Percentiles rank a stretch among this genome's conserved stretches.
Conservation (phyloP, 2,113 vertebrate genomes). For the Barbus barbus region DNA sequence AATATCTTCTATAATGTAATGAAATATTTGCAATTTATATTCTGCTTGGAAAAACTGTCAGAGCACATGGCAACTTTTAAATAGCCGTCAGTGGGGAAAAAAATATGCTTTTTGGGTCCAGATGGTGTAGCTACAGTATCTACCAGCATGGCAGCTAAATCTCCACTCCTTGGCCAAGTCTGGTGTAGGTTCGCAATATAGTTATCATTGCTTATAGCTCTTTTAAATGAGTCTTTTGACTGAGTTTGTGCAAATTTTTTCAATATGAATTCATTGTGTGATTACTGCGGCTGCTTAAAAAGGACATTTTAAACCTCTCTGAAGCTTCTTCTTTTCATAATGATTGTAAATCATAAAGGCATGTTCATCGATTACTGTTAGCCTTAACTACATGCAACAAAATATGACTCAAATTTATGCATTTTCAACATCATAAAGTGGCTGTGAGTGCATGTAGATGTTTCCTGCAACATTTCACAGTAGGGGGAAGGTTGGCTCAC, state of each 20-base stretch:
- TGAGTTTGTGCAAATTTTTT: neutral
- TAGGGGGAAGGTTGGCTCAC: conserved; percentile 3
- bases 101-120: conserved; percentile 4
- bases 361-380: neutral
- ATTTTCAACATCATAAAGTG: neutral
- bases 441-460: neutral
- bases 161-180: neutral
- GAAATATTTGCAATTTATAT: neutral
- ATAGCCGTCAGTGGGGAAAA: neutral
- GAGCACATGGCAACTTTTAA: neutral
- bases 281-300: neutral
- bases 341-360: neutral
- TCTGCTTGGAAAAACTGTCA: neutral
- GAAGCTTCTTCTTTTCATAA: neutral
- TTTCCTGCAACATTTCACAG: neutral
- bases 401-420: neutral
- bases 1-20: neutral
- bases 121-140: conserved; percentile 9
- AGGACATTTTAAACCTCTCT: neutral
- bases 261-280: neutral
- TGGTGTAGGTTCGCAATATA: neutral
- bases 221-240: neutral
- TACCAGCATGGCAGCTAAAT: conserved; percentile 4
- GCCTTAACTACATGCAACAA: neutral
- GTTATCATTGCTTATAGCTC: neutral